phyloP scores from a whole-genome alignment of 2,797 vertebrate genomes.

The Gadopsis bispinosus region DNA sequence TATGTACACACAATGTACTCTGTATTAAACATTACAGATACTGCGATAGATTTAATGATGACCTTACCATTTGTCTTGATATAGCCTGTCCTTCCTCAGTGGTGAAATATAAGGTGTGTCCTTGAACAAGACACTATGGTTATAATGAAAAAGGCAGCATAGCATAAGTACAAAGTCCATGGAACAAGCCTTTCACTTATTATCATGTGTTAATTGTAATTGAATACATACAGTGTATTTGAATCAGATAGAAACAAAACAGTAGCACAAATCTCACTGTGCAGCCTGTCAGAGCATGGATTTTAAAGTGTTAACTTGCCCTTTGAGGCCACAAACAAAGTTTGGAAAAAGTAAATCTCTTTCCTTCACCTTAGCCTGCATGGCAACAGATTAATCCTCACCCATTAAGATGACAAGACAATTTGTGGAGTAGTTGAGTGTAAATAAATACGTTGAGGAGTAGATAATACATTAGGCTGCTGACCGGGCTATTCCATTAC shows the following conservation, averaged over 20 bases:
- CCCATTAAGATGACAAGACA: conserved; percentile 88
- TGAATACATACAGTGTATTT: conserved; percentile 30
- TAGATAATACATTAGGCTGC: conserved; percentile 89
- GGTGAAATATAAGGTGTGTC: conserved; percentile 68
- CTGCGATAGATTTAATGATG: conserved; percentile 81
- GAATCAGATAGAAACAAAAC: conserved; percentile 14
- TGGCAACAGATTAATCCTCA: conserved; percentile 88
- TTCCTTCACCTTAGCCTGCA: conserved; percentile 82
- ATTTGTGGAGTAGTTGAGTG: conserved; percentile 89
- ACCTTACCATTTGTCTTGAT: conserved; percentile 85
- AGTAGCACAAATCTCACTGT: conserved; percentile 1
- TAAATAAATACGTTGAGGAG: conserved; percentile 89
- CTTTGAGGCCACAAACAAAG: conserved; percentile 77
- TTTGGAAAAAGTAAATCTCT: conserved; percentile 82
- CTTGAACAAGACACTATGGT: conserved; percentile 70
- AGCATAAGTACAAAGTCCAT: conserved; percentile 13
- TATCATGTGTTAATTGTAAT: conserved; percentile 43
- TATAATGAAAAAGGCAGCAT: conserved; percentile 58
- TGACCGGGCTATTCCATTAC: conserved; percentile 86
- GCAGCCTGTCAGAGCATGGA: conserved; percentile 22
- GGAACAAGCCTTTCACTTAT: conserved; percentile 16
- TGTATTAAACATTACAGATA: conserved; percentile 77
- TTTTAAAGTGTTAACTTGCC: conserved; percentile 70
- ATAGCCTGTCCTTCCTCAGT: conserved; percentile 75
- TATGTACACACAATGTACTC: conserved; percentile 74